Conservation (phyloP, 2,113 vertebrate species). For the Pandion haliaetus region DNA sequence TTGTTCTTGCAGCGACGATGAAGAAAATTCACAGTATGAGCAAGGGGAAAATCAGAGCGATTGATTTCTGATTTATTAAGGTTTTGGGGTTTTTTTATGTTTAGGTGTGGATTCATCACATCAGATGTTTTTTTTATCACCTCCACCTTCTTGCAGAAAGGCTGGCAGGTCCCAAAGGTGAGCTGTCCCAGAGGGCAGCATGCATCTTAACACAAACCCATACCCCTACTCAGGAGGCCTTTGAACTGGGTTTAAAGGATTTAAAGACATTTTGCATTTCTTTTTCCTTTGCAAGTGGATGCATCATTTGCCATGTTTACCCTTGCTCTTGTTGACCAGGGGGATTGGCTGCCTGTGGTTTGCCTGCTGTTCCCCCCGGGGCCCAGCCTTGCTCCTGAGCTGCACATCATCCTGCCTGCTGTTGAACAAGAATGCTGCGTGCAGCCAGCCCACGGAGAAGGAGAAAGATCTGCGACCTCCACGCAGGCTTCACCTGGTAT, state of each 20-base stretch:
- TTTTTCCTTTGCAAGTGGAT: not conserved
- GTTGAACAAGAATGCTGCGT: not conserved
- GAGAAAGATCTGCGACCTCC: not conserved
- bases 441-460: not conserved
- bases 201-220: not conserved
- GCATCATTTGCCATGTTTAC: not conserved
- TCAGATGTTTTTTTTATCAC: not conserved
- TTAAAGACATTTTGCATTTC: not conserved
- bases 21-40: constrained; percentile 29
- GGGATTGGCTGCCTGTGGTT: not conserved
- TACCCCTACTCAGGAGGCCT: not conserved
- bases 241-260: not conserved
- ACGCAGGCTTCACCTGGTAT: not conserved
- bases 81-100: not conserved
- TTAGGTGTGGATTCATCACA: not conserved
- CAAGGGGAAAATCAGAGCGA: not conserved
- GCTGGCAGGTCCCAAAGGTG: not conserved
- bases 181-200: not conserved
- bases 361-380: not conserved
- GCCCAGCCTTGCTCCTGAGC: not conserved
- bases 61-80: not conserved
- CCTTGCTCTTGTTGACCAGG: not conserved
- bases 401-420: not conserved
- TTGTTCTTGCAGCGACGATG: not conserved
- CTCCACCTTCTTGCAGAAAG: not conserved